These are phyloP conservation scores for Apis dorsata DNA, from an alignment of 1,140 invertebrate genomes.

Conservation along the genomic window DNA sequence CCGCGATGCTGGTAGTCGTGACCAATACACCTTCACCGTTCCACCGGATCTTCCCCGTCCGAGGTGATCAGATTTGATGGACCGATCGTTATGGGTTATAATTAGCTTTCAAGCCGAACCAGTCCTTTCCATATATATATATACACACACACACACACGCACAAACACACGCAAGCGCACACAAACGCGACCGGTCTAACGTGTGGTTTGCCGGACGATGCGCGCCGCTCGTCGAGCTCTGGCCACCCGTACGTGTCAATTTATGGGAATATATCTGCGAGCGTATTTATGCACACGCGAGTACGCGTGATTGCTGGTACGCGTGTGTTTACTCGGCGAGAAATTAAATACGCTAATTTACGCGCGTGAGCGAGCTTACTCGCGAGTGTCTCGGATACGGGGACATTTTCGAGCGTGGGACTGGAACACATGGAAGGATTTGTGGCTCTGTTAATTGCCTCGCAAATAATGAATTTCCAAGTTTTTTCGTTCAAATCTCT, in stretches of 20 bases:
- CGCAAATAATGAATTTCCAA: not conserved
- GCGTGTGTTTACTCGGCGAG: constrained; percentile 27
- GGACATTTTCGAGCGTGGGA: not conserved
- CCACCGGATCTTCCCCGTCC: constrained; percentile 41
- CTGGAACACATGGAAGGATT: not conserved
- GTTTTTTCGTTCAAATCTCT: not conserved
- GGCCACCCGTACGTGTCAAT: constrained; percentile 33
- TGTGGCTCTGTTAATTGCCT: not conserved
- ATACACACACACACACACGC: not conserved
- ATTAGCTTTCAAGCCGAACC: constrained; percentile 69
- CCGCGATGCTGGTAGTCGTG: not conserved
- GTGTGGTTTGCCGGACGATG: not conserved
- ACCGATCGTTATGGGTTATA: constrained; percentile 76
- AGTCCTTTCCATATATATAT: constrained; percentile 1
- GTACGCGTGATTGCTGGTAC: constrained; percentile 21
- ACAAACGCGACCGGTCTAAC: not conserved
- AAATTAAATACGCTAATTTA: constrained; percentile 39
- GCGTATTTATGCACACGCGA: constrained; percentile 29
- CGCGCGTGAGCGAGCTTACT: not conserved
- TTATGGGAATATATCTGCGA: constrained; percentile 34
- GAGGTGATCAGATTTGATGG: constrained; percentile 74
- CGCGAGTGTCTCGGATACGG: not conserved
- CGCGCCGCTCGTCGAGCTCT: not conserved
- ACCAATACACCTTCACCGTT: not conserved
- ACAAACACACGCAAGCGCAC: not conserved